These are phyloP conservation scores for Melanocharis versteri DNA, from an alignment of 2,113 vertebrate species.

Conservation along the genomic window DNA sequence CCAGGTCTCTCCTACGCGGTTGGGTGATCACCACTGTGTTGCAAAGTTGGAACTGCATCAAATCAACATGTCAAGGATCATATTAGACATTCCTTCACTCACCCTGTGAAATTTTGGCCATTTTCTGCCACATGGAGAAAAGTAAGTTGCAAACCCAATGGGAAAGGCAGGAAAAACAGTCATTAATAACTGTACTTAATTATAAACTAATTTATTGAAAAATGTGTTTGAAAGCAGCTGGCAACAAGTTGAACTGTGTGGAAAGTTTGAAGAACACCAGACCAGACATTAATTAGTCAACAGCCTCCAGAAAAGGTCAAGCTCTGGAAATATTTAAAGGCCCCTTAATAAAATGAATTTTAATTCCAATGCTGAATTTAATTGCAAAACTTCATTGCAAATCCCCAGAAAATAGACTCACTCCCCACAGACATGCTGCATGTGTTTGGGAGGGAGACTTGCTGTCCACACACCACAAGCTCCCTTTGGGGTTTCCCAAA, in stretches of 20 bases:
- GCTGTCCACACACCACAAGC: neutral
- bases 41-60: neutral
- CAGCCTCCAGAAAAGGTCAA: slow-evolving; percentile 52
- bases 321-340: slow-evolving; percentile 63
- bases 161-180: slow-evolving; percentile 52
- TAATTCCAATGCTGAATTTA: slow-evolving; percentile 32
- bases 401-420: neutral
- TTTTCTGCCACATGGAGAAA: slow-evolving; percentile 31
- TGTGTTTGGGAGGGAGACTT: neutral
- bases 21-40: neutral
- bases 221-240: slow-evolving; percentile 60
- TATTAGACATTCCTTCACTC: slow-evolving; percentile 14
- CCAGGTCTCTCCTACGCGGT: neutral
- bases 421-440: neutral
- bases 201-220: slow-evolving; percentile 60
- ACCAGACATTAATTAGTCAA: slow-evolving; percentile 65
- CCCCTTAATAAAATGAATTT: slow-evolving; percentile 41
- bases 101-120: neutral
- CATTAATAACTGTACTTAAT: slow-evolving; percentile 63
- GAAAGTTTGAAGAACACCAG: slow-evolving; percentile 68
- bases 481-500: neutral
- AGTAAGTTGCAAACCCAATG: slow-evolving; percentile 43
- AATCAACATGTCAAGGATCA: neutral
- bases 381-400: slow-evolving; percentile 25
- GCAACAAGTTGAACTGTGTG: slow-evolving; percentile 46